Conservation (phyloP, 1,140 invertebrate species). For the Protaetia brevitarsis region DNA sequence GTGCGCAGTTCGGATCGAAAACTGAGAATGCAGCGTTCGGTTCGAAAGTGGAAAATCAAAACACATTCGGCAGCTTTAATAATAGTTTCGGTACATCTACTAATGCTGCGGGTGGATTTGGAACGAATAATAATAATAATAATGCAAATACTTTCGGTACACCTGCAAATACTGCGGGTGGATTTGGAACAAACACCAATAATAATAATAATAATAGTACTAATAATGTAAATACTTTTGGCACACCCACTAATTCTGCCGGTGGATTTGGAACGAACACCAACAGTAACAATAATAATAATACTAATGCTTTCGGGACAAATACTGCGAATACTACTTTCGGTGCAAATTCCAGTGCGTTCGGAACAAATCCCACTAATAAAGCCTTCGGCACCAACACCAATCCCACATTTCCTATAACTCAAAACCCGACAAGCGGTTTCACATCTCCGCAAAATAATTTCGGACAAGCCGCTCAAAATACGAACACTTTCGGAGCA, state of each 20-base stretch:
- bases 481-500: not conserved
- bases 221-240: not conserved
- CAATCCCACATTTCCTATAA: too few species aligned
- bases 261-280: not conserved
- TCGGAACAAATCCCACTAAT: too few species aligned
- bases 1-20: not conserved
- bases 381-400: too few species aligned
- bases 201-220: not conserved
- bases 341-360: too few species aligned
- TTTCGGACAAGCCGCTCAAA: too few species aligned
- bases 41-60: too few species aligned
- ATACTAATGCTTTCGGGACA: too few species aligned
- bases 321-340: too few species aligned
- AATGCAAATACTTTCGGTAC: not conserved
- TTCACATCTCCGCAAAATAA: too few species aligned
- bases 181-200: not conserved
- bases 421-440: too few species aligned
- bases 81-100: not conserved
- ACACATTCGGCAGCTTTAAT: too few species aligned
- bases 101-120: not conserved
- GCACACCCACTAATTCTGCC: not conserved
- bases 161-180: not conserved
- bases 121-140: not conserved
- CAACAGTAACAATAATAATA: slow-evolving; percentile 9
- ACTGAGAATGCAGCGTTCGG: not conserved